Evolutionary conservation across 2,113 vertebrate genomes (phyloP).

Genomic region (Brienomyrus brachyistius): DNA sequence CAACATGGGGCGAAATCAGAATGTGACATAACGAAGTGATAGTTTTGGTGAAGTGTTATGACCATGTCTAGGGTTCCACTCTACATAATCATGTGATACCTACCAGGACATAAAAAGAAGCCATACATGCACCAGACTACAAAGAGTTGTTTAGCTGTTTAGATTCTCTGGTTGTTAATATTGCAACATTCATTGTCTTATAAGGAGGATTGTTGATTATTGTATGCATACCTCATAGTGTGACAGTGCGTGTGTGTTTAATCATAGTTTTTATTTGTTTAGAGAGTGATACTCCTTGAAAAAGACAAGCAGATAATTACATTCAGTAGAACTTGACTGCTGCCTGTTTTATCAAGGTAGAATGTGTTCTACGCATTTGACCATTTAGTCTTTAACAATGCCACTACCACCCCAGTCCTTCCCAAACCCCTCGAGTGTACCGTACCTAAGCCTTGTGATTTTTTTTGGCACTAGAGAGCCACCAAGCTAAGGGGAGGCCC

Average conservation of each 20-base stretch:
- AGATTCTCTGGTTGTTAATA: not conserved
- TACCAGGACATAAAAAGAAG: not conserved
- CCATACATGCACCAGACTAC: not conserved
- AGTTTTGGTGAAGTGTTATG: not conserved
- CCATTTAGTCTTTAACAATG: constrained; percentile 67
- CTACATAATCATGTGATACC: not conserved
- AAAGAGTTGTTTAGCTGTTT: not conserved
- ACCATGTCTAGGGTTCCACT: not conserved
- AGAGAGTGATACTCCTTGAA: constrained; percentile 5
- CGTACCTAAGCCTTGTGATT: constrained; percentile 59
- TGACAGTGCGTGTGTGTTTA: not conserved
- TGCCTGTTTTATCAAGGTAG: not conserved
- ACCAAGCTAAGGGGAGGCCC: constrained; percentile 21
- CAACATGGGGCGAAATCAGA: not conserved
- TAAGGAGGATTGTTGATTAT: not conserved
- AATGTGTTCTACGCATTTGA: constrained; percentile 49
- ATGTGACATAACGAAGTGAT: not conserved
- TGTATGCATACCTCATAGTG: not conserved
- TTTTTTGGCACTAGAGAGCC: constrained; percentile 49
- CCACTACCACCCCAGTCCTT: constrained; percentile 59
- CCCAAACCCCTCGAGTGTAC: constrained; percentile 57
- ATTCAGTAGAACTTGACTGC: not conserved
- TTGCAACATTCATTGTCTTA: not conserved
- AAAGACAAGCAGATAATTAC: constrained; percentile 10
- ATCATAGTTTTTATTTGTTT: not conserved